Conservation (phyloP, 2,797 vertebrate species). For the Crax fasciolata region DNA sequence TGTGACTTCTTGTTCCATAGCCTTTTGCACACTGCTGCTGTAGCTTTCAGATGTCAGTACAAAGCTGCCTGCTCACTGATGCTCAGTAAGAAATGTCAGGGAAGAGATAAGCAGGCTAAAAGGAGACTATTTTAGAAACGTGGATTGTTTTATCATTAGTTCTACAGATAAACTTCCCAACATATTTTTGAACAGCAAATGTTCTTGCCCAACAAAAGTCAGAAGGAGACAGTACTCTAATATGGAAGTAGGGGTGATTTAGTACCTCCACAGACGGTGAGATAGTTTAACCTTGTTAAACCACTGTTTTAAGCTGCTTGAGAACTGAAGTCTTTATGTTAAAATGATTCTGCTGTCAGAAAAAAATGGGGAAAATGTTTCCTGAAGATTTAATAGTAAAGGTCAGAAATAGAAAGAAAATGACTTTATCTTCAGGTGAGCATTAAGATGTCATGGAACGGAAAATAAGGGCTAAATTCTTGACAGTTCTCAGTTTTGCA, state of each 20-base stretch:
- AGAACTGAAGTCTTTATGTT: not conserved
- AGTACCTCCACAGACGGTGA: not conserved
- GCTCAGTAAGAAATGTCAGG: conserved; percentile 79
- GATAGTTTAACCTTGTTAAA: not conserved
- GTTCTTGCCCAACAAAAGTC: conserved; percentile 27
- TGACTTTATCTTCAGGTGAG: not conserved
- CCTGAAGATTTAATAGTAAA: not conserved
- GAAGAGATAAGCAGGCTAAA: conserved; percentile 79
- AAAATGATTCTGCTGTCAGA: not conserved
- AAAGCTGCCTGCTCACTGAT: conserved; percentile 74
- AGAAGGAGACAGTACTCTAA: conserved; percentile 9
- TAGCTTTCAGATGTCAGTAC: conserved; percentile 71
- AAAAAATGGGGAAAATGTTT: not conserved
- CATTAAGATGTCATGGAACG: not conserved
- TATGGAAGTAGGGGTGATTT: not conserved
- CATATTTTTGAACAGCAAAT: conserved; percentile 66
- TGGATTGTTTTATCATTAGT: conserved; percentile 75
- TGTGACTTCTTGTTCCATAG: conserved; percentile 79
- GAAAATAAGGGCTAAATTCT: not conserved
- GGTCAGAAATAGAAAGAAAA: not conserved
- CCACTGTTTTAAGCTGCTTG: not conserved
- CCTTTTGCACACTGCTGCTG: conserved; percentile 44
- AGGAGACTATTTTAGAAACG: conserved; percentile 65
- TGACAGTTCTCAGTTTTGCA: not conserved
- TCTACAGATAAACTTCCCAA: conserved; percentile 71